A percentile compares a stretch with the other conserved stretches of the same genome.
phyloP scores from a whole-genome alignment of 1,140 invertebrate species.

The Diachasma alloeum region DNA sequence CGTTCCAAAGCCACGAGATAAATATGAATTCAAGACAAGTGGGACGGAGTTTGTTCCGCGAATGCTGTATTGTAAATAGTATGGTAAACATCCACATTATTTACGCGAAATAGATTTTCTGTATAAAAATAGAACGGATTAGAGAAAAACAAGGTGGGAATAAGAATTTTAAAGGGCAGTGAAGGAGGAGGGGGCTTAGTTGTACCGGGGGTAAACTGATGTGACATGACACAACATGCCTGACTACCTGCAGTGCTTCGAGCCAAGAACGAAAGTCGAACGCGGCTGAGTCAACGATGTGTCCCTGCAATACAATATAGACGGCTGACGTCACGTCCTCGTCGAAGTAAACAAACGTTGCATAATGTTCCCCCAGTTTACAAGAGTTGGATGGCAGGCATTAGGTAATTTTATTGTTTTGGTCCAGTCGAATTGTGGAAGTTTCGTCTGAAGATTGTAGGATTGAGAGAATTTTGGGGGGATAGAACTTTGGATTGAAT shows the following conservation, averaged over 20 bases:
- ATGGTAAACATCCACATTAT: neutral
- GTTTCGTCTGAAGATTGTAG: too few relatives aligned
- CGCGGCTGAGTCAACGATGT: neutral
- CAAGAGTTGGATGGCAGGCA: neutral
- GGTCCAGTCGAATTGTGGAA: neutral
- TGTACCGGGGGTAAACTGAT: neutral
- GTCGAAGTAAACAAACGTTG: neutral
- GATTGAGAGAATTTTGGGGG: too few relatives aligned
- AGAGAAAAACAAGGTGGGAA: neutral
- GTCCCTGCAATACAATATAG: neutral
- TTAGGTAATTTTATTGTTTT: neutral
- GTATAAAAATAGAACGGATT: neutral
- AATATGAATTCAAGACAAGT: too few relatives aligned
- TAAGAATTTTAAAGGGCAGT: neutral
- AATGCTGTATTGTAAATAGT: neutral
- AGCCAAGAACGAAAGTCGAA: constrained; percentile 8
- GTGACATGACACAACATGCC: neutral
- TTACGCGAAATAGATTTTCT: neutral
- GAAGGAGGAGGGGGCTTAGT: neutral
- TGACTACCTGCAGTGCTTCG: neutral
- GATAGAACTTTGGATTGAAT: too few relatives aligned
- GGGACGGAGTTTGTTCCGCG: too few relatives aligned
- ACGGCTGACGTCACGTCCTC: neutral
- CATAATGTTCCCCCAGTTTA: neutral
- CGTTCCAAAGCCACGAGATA: too few relatives aligned